phyloP scores from a whole-genome alignment of 2,888 invertebrate genomes.

The Acronicta aceris region DNA sequence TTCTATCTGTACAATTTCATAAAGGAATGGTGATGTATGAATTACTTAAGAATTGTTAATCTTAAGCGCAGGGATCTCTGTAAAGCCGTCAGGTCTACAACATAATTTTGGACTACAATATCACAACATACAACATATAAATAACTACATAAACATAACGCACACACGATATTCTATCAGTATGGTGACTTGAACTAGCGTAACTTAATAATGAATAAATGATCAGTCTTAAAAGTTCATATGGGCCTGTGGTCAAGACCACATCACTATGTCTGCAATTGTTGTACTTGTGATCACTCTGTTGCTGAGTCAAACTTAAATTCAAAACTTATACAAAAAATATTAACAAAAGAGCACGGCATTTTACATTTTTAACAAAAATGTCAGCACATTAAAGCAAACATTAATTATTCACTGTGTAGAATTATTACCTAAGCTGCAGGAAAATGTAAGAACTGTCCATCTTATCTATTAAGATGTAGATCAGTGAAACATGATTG shows the following conservation, averaged over 20 bases:
- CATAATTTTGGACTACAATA: constrained; percentile 60
- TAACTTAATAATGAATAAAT: constrained; percentile 87
- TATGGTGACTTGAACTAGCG: constrained; percentile 84
- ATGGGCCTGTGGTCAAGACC: constrained; percentile 68
- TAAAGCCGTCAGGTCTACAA: constrained; percentile 63
- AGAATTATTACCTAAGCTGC: constrained; percentile 67
- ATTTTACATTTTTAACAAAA: constrained; percentile 79
- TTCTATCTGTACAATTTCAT: constrained; percentile 14
- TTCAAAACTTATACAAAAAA: constrained; percentile 78
- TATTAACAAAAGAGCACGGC: constrained; percentile 85
- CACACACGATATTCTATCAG: constrained; percentile 70
- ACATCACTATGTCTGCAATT: constrained; percentile 74
- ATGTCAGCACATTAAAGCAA: constrained; percentile 79
- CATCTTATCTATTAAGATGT: constrained; percentile 60
- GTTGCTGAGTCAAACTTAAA: constrained; percentile 86
- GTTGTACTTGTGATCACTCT: constrained; percentile 77
- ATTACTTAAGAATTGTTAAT: constrained; percentile 55
- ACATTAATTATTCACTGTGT: constrained; percentile 72
- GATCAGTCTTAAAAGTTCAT: constrained; percentile 87
- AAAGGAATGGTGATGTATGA: constrained; percentile 42
- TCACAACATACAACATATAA: constrained; percentile 75
- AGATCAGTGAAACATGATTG: constrained; percentile 64
- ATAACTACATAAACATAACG: constrained; percentile 77
- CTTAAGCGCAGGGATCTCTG: constrained; percentile 66
- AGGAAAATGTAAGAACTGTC: constrained; percentile 62